These are phyloP conservation scores for Eufriesea mexicana DNA, from an alignment of 1,140 invertebrate species.

Conservation along the genomic window DNA sequence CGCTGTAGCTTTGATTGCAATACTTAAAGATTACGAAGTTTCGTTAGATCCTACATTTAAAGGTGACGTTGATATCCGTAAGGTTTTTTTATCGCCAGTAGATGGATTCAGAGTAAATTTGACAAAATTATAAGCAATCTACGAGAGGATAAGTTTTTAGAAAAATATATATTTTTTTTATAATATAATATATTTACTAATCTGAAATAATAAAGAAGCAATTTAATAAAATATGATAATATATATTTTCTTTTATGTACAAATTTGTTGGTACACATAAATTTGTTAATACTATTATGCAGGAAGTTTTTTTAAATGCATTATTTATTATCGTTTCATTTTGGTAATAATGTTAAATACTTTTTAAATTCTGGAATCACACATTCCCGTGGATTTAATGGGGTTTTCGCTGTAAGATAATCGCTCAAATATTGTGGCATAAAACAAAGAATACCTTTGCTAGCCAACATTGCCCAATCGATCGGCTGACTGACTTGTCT, in stretches of 20 bases:
- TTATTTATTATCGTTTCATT: slow-evolving; percentile 51
- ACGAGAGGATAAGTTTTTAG: neutral
- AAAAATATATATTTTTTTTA: neutral
- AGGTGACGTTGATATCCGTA: slow-evolving; percentile 37
- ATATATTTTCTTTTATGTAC: slow-evolving; percentile 30
- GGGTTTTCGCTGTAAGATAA: slow-evolving; percentile 77
- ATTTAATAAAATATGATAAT: slow-evolving; percentile 1
- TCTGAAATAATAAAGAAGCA: neutral
- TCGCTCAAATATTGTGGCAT: slow-evolving; percentile 84
- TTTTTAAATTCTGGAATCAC: slow-evolving; percentile 80
- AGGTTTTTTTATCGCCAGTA: slow-evolving; percentile 54
- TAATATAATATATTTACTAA: neutral
- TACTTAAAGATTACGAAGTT: slow-evolving; percentile 80
- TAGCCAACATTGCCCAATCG: slow-evolving; percentile 81
- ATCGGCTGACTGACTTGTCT: slow-evolving; percentile 81
- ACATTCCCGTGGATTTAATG: slow-evolving; percentile 78
- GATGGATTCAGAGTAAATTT: slow-evolving; percentile 58
- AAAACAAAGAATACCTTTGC: slow-evolving; percentile 83
- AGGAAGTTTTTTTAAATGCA: neutral
- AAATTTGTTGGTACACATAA: neutral
- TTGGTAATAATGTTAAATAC: slow-evolving; percentile 76
- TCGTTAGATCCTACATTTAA: slow-evolving; percentile 70
- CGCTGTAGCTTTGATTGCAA: slow-evolving; percentile 83
- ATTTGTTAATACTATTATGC: slow-evolving; percentile 10
- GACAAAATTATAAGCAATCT: slow-evolving; percentile 42